Conservation (phyloP, 2,113 vertebrate genomes). For the Forbesichthys agassizii region DNA sequence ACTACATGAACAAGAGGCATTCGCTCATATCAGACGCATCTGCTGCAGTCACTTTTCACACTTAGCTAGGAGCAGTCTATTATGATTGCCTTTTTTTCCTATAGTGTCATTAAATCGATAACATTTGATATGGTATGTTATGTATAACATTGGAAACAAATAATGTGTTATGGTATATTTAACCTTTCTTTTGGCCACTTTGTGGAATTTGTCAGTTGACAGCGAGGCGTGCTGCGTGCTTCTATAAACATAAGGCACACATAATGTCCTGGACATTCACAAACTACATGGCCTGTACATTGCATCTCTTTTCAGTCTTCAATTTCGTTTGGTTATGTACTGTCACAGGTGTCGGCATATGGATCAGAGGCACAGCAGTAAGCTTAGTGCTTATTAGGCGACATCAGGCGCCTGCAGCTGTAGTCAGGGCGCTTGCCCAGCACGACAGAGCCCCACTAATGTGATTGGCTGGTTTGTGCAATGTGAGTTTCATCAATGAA, state of each 20-base stretch:
- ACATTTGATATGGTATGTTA: conserved; percentile 25
- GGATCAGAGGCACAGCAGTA: conserved; percentile 25
- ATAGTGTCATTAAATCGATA: conserved; percentile 50
- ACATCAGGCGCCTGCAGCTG: conserved; percentile 27
- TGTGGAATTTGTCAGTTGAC: neutral
- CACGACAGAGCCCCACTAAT: conserved; percentile 48
- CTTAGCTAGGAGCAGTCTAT: conserved; percentile 53
- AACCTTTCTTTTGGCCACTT: neutral
- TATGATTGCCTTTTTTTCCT: conserved; percentile 43
- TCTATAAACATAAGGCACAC: no score
- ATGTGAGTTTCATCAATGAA: conserved; percentile 44
- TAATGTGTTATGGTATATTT: neutral
- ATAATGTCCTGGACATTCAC: neutral
- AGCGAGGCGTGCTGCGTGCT: no score
- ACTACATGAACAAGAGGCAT: conserved; percentile 52
- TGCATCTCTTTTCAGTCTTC: neutral
- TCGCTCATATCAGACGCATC: conserved; percentile 59
- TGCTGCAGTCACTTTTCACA: conserved; percentile 63
- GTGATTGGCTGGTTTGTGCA: conserved; percentile 37
- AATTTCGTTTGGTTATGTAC: conserved; percentile 12
- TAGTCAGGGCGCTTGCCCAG: conserved; percentile 26
- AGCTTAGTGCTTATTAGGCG: conserved; percentile 32
- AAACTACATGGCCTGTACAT: neutral
- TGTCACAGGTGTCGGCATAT: conserved; percentile 24
- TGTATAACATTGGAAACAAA: conserved; percentile 9